Evolutionary conservation across 2,797 vertebrate species (phyloP).

Genomic region (Holocentrus rufus): DNA sequence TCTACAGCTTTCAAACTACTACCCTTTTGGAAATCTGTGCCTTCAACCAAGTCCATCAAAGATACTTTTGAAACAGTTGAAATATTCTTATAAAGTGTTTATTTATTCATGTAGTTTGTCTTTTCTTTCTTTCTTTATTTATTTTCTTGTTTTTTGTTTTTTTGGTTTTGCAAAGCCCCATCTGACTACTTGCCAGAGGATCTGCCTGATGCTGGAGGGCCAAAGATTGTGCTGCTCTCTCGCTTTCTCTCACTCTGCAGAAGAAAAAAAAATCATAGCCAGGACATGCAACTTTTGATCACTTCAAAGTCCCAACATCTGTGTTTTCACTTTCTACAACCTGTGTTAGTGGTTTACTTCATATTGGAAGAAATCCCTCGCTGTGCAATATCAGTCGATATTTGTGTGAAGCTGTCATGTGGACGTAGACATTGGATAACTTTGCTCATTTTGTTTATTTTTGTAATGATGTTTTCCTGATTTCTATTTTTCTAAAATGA

Average conservation of each 20-base stretch:
- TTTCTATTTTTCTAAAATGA: constrained; percentile 83
- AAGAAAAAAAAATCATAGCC: constrained; percentile 17
- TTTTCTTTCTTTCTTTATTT: not conserved
- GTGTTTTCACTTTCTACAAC: constrained; percentile 52
- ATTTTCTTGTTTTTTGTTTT: not conserved
- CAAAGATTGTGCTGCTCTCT: constrained; percentile 44
- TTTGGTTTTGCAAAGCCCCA: not conserved
- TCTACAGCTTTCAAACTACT: constrained; percentile 1
- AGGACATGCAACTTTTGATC: constrained; percentile 46
- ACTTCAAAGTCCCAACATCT: constrained; percentile 43
- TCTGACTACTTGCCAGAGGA: not conserved
- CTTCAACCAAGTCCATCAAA: constrained; percentile 75
- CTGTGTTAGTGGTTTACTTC: constrained; percentile 68
- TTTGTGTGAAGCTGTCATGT: constrained; percentile 71
- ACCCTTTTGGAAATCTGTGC: constrained; percentile 75
- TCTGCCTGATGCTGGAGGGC: constrained; percentile 56
- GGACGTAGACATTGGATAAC: constrained; percentile 70
- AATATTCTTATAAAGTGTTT: constrained; percentile 17
- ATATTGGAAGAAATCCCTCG: constrained; percentile 67
- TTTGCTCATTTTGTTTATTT: constrained; percentile 78
- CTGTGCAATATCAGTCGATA: constrained; percentile 78
- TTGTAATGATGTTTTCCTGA: constrained; percentile 79
- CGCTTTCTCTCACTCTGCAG: constrained; percentile 43
- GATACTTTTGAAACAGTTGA: constrained; percentile 47
- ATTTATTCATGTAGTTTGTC: no score